Percentiles rank a stretch among this genome's conserved stretches.
phyloP scores from a whole-genome alignment of 2,113 vertebrate species.

The Riparia riparia region DNA sequence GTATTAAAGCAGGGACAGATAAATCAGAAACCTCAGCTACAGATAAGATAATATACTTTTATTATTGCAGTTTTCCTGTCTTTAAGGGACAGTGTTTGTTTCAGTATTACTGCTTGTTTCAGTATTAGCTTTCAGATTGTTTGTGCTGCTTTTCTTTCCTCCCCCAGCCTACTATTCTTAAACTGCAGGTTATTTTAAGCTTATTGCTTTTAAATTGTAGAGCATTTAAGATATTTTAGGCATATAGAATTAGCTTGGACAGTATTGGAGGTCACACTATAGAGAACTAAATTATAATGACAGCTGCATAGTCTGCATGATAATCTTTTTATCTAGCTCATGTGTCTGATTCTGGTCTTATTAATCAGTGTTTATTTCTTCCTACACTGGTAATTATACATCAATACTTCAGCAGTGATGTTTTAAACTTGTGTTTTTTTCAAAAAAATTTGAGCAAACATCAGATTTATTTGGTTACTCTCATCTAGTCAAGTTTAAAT shows the following conservation, averaged over 20 bases:
- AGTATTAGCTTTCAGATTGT: neutral
- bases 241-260: neutral
- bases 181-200: slow-evolving; percentile 7
- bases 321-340: neutral
- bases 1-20: neutral
- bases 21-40: neutral
- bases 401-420: neutral
- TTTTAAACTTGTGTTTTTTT: neutral
- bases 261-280: neutral
- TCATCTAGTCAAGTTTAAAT: neutral
- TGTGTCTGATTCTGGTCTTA: neutral
- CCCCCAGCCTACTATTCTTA: neutral
- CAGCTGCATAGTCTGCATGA: neutral
- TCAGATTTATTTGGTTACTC: neutral
- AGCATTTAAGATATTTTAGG: neutral
- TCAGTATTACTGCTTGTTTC: neutral
- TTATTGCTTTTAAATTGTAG: slow-evolving; percentile 23
- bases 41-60: neutral
- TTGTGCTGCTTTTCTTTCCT: neutral
- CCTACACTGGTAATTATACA: neutral
- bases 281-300: neutral
- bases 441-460: neutral
- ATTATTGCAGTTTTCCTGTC: neutral
- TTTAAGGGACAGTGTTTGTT: neutral
- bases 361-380: neutral